Conservation (phyloP, 2,888 invertebrate species). For the Drosophila macrospina region DNA sequence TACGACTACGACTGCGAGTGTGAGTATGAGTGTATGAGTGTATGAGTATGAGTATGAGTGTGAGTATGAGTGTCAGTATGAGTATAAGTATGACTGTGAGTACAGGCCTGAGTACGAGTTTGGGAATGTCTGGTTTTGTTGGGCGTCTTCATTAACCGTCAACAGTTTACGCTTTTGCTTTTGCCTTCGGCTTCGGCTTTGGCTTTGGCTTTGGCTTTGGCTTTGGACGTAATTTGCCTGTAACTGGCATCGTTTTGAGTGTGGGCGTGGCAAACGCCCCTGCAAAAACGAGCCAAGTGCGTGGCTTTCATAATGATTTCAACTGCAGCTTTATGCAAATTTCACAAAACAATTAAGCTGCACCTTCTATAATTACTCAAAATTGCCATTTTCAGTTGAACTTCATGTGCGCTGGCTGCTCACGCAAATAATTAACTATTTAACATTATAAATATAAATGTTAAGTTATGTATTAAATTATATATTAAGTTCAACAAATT, state of each 20-base stretch:
- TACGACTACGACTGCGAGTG: background rate
- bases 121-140: slow-evolving; percentile 32
- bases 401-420: background rate
- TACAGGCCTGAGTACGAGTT: slow-evolving; percentile 17
- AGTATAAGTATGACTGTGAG: slow-evolving; percentile 4
- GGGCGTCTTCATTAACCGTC: slow-evolving; percentile 41
- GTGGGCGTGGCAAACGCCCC: slow-evolving; percentile 32
- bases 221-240: slow-evolving; percentile 45
- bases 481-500: no score
- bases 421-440: background rate
- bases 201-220: slow-evolving; percentile 31
- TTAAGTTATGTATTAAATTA: background rate
- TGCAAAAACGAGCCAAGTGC: slow-evolving; percentile 12
- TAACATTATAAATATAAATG: background rate
- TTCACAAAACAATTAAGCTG: slow-evolving; percentile 17
- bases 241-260: slow-evolving; percentile 44
- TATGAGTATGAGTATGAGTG: slow-evolving; percentile 3
- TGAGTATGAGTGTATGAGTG: slow-evolving; percentile 14
- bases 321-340: slow-evolving; percentile 2
- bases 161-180: slow-evolving; percentile 36
- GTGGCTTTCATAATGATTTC: slow-evolving; percentile 1
- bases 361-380: slow-evolving; percentile 2
- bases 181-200: slow-evolving; percentile 33
- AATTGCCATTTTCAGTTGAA: background rate
- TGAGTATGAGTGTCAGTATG: slow-evolving; percentile 5